A percentile compares a stretch with the other conserved stretches of the same genome.
Evolutionary conservation across 2,888 invertebrate genomes (phyloP).

Genomic region (Erebia epiphron): DNA sequence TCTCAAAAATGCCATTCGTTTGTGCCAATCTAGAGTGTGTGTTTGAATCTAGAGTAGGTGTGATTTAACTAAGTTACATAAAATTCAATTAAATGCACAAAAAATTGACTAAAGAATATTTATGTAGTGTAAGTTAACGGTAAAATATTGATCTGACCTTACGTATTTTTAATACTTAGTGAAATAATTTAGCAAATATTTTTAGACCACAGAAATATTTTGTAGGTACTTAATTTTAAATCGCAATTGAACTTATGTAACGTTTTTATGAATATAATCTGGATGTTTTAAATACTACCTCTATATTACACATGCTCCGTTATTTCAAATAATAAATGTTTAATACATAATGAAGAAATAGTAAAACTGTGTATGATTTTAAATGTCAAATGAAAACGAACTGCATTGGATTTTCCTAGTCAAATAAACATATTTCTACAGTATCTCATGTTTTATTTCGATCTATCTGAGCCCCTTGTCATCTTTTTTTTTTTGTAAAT

Average conservation of each 20-base stretch:
- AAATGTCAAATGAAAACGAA: conserved; percentile 5
- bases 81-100: too few relatives aligned
- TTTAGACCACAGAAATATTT: background rate
- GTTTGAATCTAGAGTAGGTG: too few relatives aligned
- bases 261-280: background rate
- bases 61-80: too few relatives aligned
- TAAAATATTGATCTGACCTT: background rate
- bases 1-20: too few relatives aligned
- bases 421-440: conserved; percentile 19
- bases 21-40: too few relatives aligned
- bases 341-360: background rate
- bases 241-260: background rate
- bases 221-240: background rate
- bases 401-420: conserved; percentile 23
- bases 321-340: background rate
- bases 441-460: conserved; percentile 1
- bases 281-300: background rate
- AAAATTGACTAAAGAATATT: too few relatives aligned
- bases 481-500: background rate
- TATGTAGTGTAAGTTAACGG: background rate
- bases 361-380: background rate
- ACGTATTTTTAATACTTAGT: background rate
- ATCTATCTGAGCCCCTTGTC: background rate
- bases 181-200: background rate
- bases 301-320: background rate